A percentile compares a stretch with the other conserved stretches of the same genome.
Evolutionary conservation across 64 coral and sea anemone species (phyloP).

Genomic region (Pocillopora verrucosa): DNA sequence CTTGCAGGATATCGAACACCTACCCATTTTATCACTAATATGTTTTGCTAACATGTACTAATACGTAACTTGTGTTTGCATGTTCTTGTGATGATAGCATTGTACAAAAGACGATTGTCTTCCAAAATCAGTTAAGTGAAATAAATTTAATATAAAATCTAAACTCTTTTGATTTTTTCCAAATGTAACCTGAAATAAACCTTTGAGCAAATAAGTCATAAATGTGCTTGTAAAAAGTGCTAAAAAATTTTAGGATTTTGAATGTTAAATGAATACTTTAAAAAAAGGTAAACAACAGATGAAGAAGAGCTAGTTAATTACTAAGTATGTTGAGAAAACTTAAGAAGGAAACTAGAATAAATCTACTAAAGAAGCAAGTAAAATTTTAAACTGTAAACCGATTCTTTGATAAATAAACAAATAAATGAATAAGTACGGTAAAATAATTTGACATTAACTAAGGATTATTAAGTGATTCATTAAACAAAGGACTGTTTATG

Average conservation of each 20-base stretch:
- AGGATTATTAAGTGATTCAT: too few relatives aligned
- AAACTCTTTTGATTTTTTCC: too few relatives aligned
- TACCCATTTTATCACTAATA: too few relatives aligned
- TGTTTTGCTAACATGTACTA: not conserved
- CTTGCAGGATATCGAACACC: too few relatives aligned
- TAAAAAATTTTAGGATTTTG: too few relatives aligned
- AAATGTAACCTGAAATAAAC: not conserved
- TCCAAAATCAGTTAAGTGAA: slow-evolving; percentile 85
- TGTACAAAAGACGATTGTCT: slow-evolving; percentile 64
- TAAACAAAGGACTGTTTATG: too few relatives aligned
- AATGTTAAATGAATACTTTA: too few relatives aligned
- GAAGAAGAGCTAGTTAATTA: not conserved
- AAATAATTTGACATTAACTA: too few relatives aligned
- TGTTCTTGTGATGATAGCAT: slow-evolving; percentile 41
- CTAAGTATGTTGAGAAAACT: too few relatives aligned
- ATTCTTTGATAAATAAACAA: not conserved
- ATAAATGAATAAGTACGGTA: not conserved
- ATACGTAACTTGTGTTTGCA: slow-evolving; percentile 1
- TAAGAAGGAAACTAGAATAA: too few relatives aligned
- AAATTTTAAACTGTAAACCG: not conserved
- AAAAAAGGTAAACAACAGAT: not conserved
- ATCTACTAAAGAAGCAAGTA: not conserved
- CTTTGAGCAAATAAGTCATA: not conserved
- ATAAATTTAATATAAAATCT: slow-evolving; percentile 9
- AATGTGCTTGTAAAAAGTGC: not conserved